These are phyloP conservation scores for Peromyscus eremicus DNA, from an alignment of 2,797 vertebrate species.

Conservation along the genomic window DNA sequence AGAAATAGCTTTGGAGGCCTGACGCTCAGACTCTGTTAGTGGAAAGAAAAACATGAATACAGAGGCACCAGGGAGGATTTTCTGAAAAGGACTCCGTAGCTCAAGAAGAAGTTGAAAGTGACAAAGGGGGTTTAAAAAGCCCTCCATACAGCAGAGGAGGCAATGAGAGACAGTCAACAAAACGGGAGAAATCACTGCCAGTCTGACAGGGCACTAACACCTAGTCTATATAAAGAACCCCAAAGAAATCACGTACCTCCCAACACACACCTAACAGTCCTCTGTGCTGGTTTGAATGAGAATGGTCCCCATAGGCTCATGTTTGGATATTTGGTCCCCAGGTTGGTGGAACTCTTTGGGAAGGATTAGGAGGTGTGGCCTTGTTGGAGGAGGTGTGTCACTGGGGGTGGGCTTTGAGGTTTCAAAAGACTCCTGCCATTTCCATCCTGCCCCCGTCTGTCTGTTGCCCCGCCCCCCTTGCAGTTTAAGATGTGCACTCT, in stretches of 20 bases:
- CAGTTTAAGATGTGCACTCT: too few species aligned
- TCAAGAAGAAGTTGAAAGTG: not conserved
- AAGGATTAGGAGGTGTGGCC: not conserved
- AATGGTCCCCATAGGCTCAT: not conserved
- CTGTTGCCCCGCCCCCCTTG: accelerated
- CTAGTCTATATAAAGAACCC: not conserved
- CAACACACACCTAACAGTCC: not conserved
- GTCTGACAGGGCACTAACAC: not conserved
- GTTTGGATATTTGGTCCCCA: not conserved
- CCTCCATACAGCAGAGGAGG: not conserved
- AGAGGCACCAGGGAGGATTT: not conserved
- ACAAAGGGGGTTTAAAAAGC: not conserved
- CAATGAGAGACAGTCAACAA: not conserved
- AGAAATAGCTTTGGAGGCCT: not conserved
- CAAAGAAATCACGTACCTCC: not conserved
- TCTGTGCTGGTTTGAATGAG: not conserved
- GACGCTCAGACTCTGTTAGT: not conserved
- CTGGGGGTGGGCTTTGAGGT: not conserved
- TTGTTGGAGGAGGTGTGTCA: not conserved
- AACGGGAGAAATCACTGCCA: not conserved
- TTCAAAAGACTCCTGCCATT: not conserved
- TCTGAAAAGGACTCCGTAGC: not conserved
- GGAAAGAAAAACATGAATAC: not conserved
- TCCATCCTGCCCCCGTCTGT: not conserved
- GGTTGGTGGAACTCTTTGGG: not conserved